Conservation (phyloP, 2,888 invertebrate genomes). For the Platypus cylindrus region DNA sequence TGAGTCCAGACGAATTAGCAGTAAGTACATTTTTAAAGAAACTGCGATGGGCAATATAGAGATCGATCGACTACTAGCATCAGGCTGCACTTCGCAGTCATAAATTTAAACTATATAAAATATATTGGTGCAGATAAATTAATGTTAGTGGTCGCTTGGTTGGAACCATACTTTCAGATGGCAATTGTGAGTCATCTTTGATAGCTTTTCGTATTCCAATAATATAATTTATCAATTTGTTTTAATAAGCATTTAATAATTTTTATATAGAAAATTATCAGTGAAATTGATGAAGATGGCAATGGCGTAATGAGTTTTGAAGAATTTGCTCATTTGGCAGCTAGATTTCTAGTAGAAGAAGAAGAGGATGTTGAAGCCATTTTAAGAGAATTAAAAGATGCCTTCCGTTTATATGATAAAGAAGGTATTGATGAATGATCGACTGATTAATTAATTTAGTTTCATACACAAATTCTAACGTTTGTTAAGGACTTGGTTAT, state of each 20-base stretch:
- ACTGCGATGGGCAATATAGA: too few species aligned
- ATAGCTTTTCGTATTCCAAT: not conserved
- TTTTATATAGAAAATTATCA: constrained; percentile 52
- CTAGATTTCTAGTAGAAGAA: constrained; percentile 76
- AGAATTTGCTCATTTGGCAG: constrained; percentile 75
- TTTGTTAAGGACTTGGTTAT: constrained; percentile 63
- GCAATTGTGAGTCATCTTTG: too few species aligned
- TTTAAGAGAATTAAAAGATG: constrained; percentile 82
- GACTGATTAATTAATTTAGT: too few species aligned
- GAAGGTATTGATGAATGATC: too few species aligned
- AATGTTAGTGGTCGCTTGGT: too few species aligned
- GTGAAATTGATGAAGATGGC: constrained; percentile 75
- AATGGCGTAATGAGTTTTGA: constrained; percentile 80
- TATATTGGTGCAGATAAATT: too few species aligned
- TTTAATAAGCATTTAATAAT: not conserved
- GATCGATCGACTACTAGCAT: too few species aligned
- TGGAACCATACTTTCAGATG: too few species aligned
- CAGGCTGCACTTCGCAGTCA: too few species aligned
- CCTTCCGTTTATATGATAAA: constrained; percentile 91
- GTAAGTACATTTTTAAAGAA: constrained; percentile 32
- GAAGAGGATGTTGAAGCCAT: constrained; percentile 83
- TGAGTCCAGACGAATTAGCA: constrained; percentile 63
- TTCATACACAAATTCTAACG: too few species aligned
- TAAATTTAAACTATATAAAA: too few species aligned
- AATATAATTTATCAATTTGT: not conserved